Conservation (phyloP, 2,888 invertebrate genomes). For the Ophion slaviceki region DNA sequence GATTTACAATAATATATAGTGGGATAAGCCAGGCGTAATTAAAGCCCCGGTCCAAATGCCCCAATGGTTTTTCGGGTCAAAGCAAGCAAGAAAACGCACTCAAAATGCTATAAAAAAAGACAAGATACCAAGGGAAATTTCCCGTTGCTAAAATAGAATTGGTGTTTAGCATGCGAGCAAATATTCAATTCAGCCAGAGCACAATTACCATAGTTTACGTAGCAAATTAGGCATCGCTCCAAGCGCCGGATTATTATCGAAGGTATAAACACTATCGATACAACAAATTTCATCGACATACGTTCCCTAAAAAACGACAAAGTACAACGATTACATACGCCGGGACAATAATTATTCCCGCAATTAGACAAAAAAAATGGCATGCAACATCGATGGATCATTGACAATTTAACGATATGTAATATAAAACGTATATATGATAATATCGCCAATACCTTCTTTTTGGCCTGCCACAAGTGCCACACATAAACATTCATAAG, state of each 20-base stretch:
- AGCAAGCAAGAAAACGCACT: neutral
- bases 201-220: constrained; percentile 9
- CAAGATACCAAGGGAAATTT: neutral
- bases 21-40: neutral
- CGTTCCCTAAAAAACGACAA: neutral
- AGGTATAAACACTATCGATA: neutral
- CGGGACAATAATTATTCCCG: neutral
- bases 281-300: neutral
- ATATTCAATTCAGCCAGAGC: constrained; percentile 15
- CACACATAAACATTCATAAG: constrained; percentile 90
- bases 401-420: constrained; percentile 73
- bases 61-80: neutral
- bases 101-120: neutral
- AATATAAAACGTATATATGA: constrained; percentile 79
- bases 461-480: constrained; percentile 89
- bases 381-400: constrained; percentile 16
- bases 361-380: neutral
- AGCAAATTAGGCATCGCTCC: constrained; percentile 1
- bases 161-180: constrained; percentile 17
- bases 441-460: constrained; percentile 86
- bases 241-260: neutral
- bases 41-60: neutral
- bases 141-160: neutral
- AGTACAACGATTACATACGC: neutral
- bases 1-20: neutral